Evolutionary conservation across 2,113 vertebrate genomes (phyloP), one percentile per base, ranked within the genome.

Genomic region (Forbesichthys papilliferus): DNA sequence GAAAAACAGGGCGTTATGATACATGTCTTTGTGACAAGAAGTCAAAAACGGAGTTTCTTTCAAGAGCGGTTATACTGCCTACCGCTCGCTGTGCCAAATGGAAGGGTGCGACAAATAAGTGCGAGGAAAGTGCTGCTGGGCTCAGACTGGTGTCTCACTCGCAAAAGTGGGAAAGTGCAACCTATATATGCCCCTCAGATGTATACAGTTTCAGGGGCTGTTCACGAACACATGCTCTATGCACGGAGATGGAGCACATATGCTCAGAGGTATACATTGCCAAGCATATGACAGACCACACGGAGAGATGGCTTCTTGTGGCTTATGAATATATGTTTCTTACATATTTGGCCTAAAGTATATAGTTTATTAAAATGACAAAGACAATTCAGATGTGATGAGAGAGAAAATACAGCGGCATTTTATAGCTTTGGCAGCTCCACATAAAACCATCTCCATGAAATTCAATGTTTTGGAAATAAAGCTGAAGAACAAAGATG

Each of bases 31-130:
- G 76, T 51, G 42, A 70, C 9, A 6, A 76, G 57, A 79, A 83
- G 80, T 83, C 70, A 82, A 80, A 87, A 84, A 85, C 59, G 18
- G 47, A 71, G 69, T 77, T 71, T 75, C 55, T 82, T 84, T 75
- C 67, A 78, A 73, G 80, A 84, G 85, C 84, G 84, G 79, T 88
- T 83, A 73, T 59, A 2, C 70, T 77, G 69, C 84, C 84, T 8
- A 72, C 87, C 84, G 36, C 36, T 42, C 81, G 80, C 86, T 85
- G 82, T 75, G 82, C 77, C 80, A 86, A 88, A 87, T 85, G 75
- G 72, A 83, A 69, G 74, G 75, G 67, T 81, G 70, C 53, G 67
- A 55, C 70, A 87, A 81, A 83, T 88, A 86, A 83, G 86, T 87
- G 81, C 74, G 33, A 82, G 48, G 70, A 67, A 75, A 42, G 70